Evolutionary conservation across 2,888 invertebrate species (phyloP).

Genomic region (Ochropleura leucogaster): DNA sequence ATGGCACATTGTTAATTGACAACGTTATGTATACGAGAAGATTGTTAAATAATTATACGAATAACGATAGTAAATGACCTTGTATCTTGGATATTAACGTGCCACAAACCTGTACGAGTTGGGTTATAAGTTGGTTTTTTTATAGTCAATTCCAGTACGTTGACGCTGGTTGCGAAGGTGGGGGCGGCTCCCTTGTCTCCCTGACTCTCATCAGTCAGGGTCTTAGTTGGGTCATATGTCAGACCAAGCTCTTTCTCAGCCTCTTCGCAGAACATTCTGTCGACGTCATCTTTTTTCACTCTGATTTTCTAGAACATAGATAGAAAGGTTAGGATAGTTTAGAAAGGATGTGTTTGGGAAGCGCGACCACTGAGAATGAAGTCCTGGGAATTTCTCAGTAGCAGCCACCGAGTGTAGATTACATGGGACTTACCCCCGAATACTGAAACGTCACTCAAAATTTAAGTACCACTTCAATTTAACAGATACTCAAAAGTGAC

Average conservation of each 20-base stretch:
- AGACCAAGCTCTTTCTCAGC: conserved; percentile 72
- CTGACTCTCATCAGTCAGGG: conserved; percentile 73
- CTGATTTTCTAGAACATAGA: conserved; percentile 72
- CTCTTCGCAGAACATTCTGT: conserved; percentile 74
- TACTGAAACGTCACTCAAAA: no score
- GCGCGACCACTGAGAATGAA: no score
- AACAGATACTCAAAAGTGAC: no score
- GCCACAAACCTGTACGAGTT: conserved; percentile 16
- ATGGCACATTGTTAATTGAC: no score
- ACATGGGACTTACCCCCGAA: no score
- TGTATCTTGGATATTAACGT: no score
- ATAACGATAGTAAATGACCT: no score
- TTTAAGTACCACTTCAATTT: no score
- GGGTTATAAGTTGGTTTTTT: conserved; percentile 3
- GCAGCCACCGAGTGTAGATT: no score
- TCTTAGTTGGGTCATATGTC: conserved; percentile 77
- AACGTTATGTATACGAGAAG: no score
- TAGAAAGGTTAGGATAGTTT: neutral
- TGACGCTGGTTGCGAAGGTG: neutral
- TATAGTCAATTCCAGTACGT: conserved; percentile 5
- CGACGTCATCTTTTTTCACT: conserved; percentile 76
- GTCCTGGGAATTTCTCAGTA: no score
- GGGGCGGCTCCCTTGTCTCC: conserved; percentile 5
- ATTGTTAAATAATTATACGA: no score
- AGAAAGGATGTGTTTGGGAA: neutral